phyloP scores from a whole-genome alignment of 2,797 vertebrate genomes.

The Yasuhikotakia modesta region DNA sequence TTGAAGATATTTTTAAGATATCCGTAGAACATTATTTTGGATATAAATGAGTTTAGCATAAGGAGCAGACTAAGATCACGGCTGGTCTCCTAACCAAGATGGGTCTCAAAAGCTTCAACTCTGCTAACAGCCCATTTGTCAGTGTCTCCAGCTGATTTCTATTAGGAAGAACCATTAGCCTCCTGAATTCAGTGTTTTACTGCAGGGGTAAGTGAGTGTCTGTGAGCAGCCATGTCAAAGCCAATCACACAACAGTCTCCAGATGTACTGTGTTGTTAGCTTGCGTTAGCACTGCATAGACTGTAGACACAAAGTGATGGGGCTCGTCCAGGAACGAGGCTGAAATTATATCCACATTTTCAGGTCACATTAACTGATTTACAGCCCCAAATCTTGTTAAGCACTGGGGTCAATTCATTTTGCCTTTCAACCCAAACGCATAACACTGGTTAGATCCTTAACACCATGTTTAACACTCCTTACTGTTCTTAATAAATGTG shows the following conservation, averaged over 20 bases:
- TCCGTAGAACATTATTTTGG: neutral
- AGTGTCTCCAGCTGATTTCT: conserved; percentile 55
- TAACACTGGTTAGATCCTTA: neutral
- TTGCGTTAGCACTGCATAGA: conserved; percentile 22
- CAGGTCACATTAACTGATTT: conserved; percentile 7
- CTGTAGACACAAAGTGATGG: conserved; percentile 1
- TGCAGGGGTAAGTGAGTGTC: conserved; percentile 18
- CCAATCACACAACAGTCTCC: conserved; percentile 11
- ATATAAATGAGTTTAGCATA: neutral
- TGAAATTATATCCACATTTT: conserved; percentile 14
- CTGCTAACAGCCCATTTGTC: conserved; percentile 49
- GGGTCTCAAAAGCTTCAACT: neutral
- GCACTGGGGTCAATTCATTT: conserved; percentile 19
- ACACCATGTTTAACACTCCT: neutral
- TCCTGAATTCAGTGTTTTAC: conserved; percentile 27
- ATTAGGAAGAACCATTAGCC: conserved; percentile 27
- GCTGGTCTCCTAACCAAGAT: neutral
- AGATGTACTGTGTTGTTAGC: conserved; percentile 27
- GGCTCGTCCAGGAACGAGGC: neutral
- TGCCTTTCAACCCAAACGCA: neutral
- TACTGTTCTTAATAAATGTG: neutral
- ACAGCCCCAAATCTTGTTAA: conserved; percentile 29
- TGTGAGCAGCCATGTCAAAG: conserved; percentile 21
- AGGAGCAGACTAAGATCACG: neutral
- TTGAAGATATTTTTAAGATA: neutral